A percentile compares a stretch with the other conserved stretches of the same genome.
phyloP scores from a whole-genome alignment of 92 coral and sea anemone species.

The Bergia sp. region DNA sequence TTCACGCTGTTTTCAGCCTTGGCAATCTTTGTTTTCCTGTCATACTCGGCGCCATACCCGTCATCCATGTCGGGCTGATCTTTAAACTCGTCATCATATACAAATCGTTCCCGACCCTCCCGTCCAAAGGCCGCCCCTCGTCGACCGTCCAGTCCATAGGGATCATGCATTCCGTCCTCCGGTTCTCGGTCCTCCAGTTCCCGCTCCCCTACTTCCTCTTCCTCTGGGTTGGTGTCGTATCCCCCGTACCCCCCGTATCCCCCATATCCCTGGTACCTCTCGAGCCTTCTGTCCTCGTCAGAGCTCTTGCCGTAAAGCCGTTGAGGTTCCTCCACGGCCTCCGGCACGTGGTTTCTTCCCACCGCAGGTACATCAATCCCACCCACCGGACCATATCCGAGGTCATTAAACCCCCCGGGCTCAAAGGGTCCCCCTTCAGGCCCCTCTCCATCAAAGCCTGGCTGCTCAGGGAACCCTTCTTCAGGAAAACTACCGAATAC shows the following conservation, averaged over 20 bases:
- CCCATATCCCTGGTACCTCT: too few species aligned
- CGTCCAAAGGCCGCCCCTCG: neutral
- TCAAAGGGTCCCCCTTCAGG: constrained; percentile 52
- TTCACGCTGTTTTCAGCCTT: constrained; percentile 49
- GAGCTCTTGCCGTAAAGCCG: constrained; percentile 47
- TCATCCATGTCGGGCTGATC: constrained; percentile 72
- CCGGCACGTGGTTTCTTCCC: constrained; percentile 76
- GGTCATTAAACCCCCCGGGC: constrained; percentile 53
- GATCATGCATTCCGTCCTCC: constrained; percentile 6
- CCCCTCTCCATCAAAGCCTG: constrained; percentile 44
- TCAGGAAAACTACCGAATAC: constrained; percentile 29
- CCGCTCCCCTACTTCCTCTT: constrained; percentile 18
- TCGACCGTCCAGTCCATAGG: constrained; percentile 51
- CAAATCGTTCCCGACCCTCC: constrained; percentile 41
- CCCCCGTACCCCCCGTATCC: constrained; percentile 44
- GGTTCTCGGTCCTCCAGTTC: constrained; percentile 15
- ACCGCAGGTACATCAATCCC: constrained; percentile 76
- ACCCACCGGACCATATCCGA: constrained; percentile 17
- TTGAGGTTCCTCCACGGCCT: constrained; percentile 54
- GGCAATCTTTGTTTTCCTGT: constrained; percentile 79
- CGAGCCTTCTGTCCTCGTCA: constrained; percentile 55
- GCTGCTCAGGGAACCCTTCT: constrained; percentile 25
- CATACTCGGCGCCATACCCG: constrained; percentile 66
- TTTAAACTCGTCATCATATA: constrained; percentile 55
- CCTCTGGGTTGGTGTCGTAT: constrained; percentile 61